phyloP scores from a whole-genome alignment of 2,888 invertebrate genomes.

The Andrena marginata region DNA sequence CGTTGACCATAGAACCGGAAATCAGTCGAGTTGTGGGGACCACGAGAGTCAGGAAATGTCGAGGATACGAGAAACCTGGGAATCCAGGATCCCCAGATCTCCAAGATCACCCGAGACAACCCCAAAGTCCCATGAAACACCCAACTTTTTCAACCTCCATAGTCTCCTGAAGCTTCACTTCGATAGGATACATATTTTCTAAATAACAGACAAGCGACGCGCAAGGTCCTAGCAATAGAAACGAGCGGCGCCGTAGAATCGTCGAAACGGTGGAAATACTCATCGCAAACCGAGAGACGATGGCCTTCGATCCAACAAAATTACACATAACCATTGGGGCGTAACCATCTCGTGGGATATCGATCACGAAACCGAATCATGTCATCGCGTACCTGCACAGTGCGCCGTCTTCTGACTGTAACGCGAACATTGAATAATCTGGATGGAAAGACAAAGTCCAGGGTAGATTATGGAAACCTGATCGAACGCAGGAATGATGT shows the following conservation, averaged over 20 bases:
- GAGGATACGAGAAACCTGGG: too few species aligned
- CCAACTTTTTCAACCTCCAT: too few species aligned
- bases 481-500: neutral
- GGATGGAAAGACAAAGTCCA: neutral
- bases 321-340: neutral
- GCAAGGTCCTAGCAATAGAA: conserved; percentile 18
- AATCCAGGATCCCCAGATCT: too few species aligned
- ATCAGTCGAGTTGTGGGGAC: too few species aligned
- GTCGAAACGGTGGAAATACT: conserved; percentile 28
- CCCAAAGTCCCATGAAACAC: too few species aligned
- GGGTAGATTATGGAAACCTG: neutral
- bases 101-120: too few species aligned
- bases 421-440: neutral
- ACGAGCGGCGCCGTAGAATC: conserved; percentile 31
- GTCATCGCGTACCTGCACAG: neutral
- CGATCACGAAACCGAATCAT: conserved; percentile 27
- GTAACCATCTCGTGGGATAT: conserved; percentile 1
- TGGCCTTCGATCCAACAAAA: conserved; percentile 27
- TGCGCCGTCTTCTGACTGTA: neutral
- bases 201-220: too few species aligned
- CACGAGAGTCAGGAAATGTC: too few species aligned
- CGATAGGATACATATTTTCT: too few species aligned
- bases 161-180: too few species aligned
- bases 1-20: too few species aligned
- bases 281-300: conserved; percentile 30